Evolutionary conservation across 2,888 invertebrate species (phyloP), one percentile per base, ranked within the genome.

Genomic region (Graphium colonna): DNA sequence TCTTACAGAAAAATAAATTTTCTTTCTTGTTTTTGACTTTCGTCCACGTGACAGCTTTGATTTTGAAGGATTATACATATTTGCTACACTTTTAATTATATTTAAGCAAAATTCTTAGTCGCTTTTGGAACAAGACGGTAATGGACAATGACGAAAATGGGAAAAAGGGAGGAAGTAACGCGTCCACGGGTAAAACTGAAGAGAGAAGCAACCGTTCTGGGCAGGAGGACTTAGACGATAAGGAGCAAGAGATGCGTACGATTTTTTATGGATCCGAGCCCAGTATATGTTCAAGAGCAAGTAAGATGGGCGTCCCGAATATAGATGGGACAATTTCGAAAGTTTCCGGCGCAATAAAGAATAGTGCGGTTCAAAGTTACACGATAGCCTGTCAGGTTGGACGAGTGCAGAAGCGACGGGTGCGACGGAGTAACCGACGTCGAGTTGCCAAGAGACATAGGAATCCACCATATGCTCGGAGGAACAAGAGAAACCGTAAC

Each of bases 141-240:
- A 36, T 36, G 81, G 75, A 72, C 41, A 72, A 76, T 41, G 71
- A 75, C 13, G 63, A 67, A 18, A 73, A 73, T 21, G 71, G 66
- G 9, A 63, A 67, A 18, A 73, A 73, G 18, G 71, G 66, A 9
- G 63, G 66, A 7, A 59, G 63, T 5, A 57, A 67, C 8, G 63
- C 79, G 13, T 68, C 72, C 16, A 68, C 75, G 28, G 76, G 76
- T 64, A 75, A 73, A 56, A 72, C 74, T 49, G 66, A 69, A 36
- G 67, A 55, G 54, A 57, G 60, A 45, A 58, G 61, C 49, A 52
- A 59, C 21, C 61, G 59, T 16, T 64, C 67, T 10, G 61, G 68
- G 0, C 59, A 62, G 18, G 60, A 58, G 9, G n/a, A n/a, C n/a
- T 55, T 48, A 40, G 42, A 55, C 28, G 60, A 61, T 1, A 64